Percentiles rank a stretch among this genome's conserved stretches.
phyloP scores from a whole-genome alignment of 2,797 vertebrate genomes.

The Pogoniulus pusillus region DNA sequence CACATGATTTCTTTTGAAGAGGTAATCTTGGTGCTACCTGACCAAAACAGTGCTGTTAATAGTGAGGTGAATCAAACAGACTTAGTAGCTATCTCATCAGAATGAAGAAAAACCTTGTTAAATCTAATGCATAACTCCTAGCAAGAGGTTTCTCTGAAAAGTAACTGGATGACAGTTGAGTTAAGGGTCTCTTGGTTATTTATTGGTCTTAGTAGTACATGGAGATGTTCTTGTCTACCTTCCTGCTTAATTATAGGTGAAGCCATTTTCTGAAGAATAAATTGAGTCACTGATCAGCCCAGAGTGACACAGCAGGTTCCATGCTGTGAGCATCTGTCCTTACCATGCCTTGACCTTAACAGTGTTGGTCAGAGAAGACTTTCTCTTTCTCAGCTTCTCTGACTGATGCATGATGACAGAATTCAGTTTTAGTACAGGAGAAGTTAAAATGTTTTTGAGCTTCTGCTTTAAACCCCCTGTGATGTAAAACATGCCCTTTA shows the following conservation, averaged over 20 bases:
- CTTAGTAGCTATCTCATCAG: neutral
- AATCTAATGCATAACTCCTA: neutral
- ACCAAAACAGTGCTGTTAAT: neutral
- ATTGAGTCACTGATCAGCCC: neutral
- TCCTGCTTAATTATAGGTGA: neutral
- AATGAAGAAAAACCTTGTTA: neutral
- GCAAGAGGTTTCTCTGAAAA: neutral
- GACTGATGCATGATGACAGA: neutral
- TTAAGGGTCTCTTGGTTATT: neutral
- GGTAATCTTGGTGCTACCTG: neutral
- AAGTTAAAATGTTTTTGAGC: neutral
- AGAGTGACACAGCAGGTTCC: neutral
- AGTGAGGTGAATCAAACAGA: neutral
- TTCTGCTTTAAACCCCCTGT: neutral
- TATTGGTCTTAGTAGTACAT: neutral
- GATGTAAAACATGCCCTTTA: neutral
- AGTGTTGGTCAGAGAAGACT: neutral
- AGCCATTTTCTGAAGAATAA: neutral
- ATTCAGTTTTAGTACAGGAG: neutral
- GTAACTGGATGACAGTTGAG: neutral
- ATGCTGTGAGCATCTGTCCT: neutral
- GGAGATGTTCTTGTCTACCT: rapidly evolving
- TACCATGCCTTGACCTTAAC: neutral
- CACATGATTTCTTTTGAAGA: neutral
- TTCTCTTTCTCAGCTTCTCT: neutral